Evolutionary conservation across 2,113 vertebrate species (phyloP).

Genomic region (Peromyscus leucopus): DNA sequence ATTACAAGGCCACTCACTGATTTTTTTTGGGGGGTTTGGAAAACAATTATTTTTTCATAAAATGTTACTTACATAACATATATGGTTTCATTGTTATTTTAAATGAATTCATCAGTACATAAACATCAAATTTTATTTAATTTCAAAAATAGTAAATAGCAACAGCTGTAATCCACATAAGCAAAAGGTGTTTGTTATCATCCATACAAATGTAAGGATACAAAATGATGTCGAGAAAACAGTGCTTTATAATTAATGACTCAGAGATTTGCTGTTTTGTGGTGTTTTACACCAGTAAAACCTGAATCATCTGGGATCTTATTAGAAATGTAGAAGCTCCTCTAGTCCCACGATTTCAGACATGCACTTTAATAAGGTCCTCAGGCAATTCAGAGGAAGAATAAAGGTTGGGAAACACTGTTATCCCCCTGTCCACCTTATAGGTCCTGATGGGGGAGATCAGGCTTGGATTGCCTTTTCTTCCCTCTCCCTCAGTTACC

Average conservation of each 20-base stretch:
- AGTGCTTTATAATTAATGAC: slow-evolving; percentile 1
- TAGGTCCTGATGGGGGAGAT: neutral
- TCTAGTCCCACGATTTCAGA: neutral
- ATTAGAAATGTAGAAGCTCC: slow-evolving; percentile 33
- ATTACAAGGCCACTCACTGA: slow-evolving; percentile 25
- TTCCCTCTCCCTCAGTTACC: neutral
- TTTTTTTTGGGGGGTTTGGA: slow-evolving; percentile 18
- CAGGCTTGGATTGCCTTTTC: slow-evolving; percentile 6
- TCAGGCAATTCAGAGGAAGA: neutral
- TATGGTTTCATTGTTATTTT: slow-evolving; percentile 55
- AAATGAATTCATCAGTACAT: neutral
- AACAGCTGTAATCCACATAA: slow-evolving; percentile 30
- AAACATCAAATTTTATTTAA: slow-evolving; percentile 46
- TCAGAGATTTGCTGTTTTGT: slow-evolving; percentile 7
- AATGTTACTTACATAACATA: slow-evolving; percentile 39
- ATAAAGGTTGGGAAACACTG: neutral
- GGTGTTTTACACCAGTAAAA: neutral
- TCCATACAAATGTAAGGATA: slow-evolving; percentile 34
- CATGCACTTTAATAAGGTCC: slow-evolving; percentile 47
- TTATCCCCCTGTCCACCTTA: neutral
- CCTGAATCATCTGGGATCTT: slow-evolving; percentile 14
- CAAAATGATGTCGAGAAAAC: neutral
- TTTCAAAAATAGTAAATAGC: slow-evolving; percentile 24
- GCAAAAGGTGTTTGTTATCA: slow-evolving; percentile 11
- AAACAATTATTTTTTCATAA: slow-evolving; percentile 50